A percentile compares a stretch with the other conserved stretches of the same genome.
phyloP scores from a whole-genome alignment of 1,140 invertebrate species.

The Zaprionus kolodkinae region DNA sequence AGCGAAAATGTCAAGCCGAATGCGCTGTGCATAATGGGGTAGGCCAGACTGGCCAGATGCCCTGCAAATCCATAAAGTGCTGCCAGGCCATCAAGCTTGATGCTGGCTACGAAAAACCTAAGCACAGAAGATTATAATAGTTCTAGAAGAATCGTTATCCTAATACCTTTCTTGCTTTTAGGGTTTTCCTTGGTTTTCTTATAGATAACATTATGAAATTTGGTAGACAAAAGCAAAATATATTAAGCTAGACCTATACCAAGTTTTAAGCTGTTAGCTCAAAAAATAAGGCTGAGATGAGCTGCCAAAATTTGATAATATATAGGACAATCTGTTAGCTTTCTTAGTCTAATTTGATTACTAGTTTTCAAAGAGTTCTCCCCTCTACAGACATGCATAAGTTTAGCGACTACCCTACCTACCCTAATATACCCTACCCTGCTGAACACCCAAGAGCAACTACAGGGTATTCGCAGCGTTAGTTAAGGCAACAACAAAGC shows the following conservation, averaged over 20 bases:
- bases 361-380: too few species aligned
- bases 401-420: too few species aligned
- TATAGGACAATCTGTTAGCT: too few species aligned
- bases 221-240: background rate
- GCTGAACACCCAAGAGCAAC: background rate
- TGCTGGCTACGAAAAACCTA: too few species aligned
- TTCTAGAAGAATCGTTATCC: too few species aligned
- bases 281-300: background rate
- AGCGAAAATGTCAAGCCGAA: conserved; percentile 59
- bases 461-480: background rate
- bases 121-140: too few species aligned
- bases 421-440: too few species aligned
- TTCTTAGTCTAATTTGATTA: too few species aligned
- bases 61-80: background rate
- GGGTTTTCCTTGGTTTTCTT: background rate
- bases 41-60: background rate
- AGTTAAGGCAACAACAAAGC: conserved; percentile 28
- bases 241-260: background rate
- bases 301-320: background rate
- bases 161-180: background rate
- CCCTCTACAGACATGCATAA: too few species aligned
- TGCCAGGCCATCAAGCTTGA: too few species aligned
- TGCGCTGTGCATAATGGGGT: conserved; percentile 16
- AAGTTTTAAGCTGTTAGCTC: background rate
- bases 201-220: background rate